These are phyloP conservation scores for Stichodactyla helianthus DNA, from an alignment of 64 coral and sea anemone genomes.

Conservation along the genomic window DNA sequence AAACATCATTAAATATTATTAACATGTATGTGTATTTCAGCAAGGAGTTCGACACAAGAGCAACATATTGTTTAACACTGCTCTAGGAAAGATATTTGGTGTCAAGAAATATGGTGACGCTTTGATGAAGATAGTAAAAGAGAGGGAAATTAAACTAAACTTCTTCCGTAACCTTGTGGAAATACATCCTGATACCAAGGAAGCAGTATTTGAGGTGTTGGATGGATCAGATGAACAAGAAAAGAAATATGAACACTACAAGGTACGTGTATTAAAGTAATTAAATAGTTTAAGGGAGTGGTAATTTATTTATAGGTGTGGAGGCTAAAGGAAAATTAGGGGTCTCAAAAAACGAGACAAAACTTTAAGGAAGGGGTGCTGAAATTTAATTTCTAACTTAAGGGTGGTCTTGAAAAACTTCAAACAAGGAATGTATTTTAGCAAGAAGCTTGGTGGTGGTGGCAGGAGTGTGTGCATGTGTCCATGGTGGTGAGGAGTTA, in stretches of 20 bases:
- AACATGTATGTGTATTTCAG: not conserved
- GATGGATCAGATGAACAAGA: conserved; percentile 24
- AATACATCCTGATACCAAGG: conserved; percentile 73
- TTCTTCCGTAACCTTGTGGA: conserved; percentile 82
- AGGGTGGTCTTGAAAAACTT: too few species aligned
- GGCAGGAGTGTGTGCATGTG: too few species aligned
- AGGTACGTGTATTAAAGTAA: conserved; percentile 42
- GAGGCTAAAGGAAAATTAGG: too few species aligned
- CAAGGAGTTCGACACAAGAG: conserved; percentile 50
- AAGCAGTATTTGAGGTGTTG: conserved; percentile 81
- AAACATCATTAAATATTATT: not conserved
- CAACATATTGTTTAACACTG: conserved; percentile 76
- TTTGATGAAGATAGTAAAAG: conserved; percentile 65
- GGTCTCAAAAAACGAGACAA: too few species aligned
- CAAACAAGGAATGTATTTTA: too few species aligned
- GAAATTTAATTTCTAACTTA: too few species aligned
- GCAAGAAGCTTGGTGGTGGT: too few species aligned
- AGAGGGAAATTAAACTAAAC: conserved; percentile 82
- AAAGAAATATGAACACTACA: conserved; percentile 44
- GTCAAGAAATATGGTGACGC: conserved; percentile 91
- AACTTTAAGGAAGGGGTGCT: too few species aligned
- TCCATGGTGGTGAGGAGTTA: too few species aligned
- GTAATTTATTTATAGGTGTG: too few species aligned
- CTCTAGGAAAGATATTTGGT: conserved; percentile 88
- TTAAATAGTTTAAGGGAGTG: too few species aligned